Base-by-base conservation (phyloP, 2,113 vertebrate genomes). In the Microtus montanus region DNA sequence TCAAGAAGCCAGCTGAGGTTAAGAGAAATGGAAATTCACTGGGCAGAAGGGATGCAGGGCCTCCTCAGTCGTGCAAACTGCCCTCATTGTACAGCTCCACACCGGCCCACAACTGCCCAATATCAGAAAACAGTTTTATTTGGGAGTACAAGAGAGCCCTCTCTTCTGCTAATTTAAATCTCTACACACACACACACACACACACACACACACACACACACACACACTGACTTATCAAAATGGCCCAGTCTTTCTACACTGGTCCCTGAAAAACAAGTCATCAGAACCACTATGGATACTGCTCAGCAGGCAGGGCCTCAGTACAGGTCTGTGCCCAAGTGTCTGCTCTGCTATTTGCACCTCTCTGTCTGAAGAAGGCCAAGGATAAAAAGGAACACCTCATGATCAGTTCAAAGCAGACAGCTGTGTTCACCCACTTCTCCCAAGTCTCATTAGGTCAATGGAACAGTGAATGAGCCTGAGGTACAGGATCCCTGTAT, bases 51-150 rank as follows among this genome's bases (percentile, higher is more conserved):
- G 70, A 74, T 19, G 1, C 5, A 12, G 73, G 5, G 15, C 54
- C 54, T 58, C 3, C 54, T 61, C 1, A 1, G 66, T 54, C 77
- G 47, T 7, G 8, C 30, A 22, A 20, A 52, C 47, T 4, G 12
- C 52, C 14, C 0, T 54, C 1, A 0, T 7, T 1, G 11, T 22
- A 12, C 14, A 10, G 35, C 47, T 68, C 54, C 0, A 14, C 52
- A 2, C 52, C 3, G 22, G 26, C 15, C 87, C 0, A 14, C 52
- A 2, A 44, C 3, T 17, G 26, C 15, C 87, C 61, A 22, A 52
- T 19, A 8, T 3, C 4, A 73, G 12, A 35, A 4, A 20, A 19
- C 20, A 12, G 54, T 52, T 20, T 2, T 2, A 24, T 38, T 28
- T 38, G 33, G 13, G 2, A 17, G 44, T 19, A 66, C 35, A 47